A percentile compares a stretch with the other conserved stretches of the same genome.
phyloP scores from a whole-genome alignment of 2,888 invertebrate genomes.

The Achlya flavicornis region DNA sequence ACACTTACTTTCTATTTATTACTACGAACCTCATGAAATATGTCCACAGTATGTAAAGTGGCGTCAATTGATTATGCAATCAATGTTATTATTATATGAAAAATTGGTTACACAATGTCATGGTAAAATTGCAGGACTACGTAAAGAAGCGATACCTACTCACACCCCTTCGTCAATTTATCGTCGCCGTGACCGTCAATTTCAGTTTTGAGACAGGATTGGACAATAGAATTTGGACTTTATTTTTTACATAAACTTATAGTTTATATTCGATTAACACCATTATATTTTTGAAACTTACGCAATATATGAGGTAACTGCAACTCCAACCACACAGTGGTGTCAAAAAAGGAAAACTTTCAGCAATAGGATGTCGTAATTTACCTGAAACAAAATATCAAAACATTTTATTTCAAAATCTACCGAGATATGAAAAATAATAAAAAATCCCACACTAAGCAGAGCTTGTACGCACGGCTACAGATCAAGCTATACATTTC shows the following conservation, averaged over 20 bases:
- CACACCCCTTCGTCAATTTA: too few species aligned
- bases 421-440: too few species aligned
- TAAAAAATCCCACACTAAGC: too few species aligned
- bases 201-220: too few species aligned
- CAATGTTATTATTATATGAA: not conserved
- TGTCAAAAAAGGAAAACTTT: not conserved
- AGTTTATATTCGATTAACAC: too few species aligned
- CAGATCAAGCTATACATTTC: too few species aligned
- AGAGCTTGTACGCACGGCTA: too few species aligned
- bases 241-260: too few species aligned
- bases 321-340: not conserved
- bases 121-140: not conserved
- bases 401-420: not conserved
- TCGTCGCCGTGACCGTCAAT: too few species aligned
- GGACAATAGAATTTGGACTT: too few species aligned
- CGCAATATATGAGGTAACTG: too few species aligned
- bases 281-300: too few species aligned
- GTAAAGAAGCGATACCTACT: not conserved
- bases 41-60: not conserved
- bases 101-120: not conserved
- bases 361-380: not conserved
- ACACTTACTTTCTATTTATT: conserved; percentile 3
- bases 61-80: conserved; percentile 3
- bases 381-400: not conserved
- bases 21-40: conserved; percentile 5